Base-by-base conservation (phyloP, 2,888 invertebrate genomes). In the Conops quadrifasciatus region DNA sequence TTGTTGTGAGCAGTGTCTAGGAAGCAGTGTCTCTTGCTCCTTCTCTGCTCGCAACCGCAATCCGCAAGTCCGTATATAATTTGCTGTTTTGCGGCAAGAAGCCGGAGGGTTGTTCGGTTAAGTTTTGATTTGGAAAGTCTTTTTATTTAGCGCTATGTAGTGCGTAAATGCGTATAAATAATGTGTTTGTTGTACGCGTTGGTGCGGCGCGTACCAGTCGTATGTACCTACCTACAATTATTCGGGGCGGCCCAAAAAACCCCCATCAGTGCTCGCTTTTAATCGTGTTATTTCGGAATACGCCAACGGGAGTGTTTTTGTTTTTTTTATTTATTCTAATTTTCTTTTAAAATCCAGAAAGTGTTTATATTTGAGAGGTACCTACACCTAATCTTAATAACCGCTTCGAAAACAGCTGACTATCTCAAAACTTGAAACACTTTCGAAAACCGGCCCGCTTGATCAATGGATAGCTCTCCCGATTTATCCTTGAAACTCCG, bases 401-500 rank as follows among this genome's bases (percentile, higher is more conserved):
- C n/a, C 45, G 65, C n/a, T 30, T 24, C 11, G 19, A 73, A 15
- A 56, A 28, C 62, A 62, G 16, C 68, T 49, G 65, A 60, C 51
- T 28, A 30, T 30, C 63, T 45, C 15, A 45, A 56, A 49, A 1
- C 53, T 9, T 11, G 7, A 62, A 19, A 16, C 19, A 15, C 13
- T 19, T 56, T 19, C 28, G 28, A 15, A 60, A 63, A 63, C 30
- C 21, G 24, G 13, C 19, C 26, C 24, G 19, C 56, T n/a, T 16
- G 9, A 26, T 15, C 67, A 59, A 86, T 86, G 87, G 94, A 94
- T 88, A 94, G 94, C 85, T 94, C 94, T 72, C 94, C 94, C 74
- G 94, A 94, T 87, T 87, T 94, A 87, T 94, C 94, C 87, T 89
- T 94, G 76, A 93, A 94, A 87, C 87, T 94, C 83, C 90, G 94